Evolutionary conservation across 2,113 vertebrate genomes (phyloP).

Genomic region (Diadophis punctatus): DNA sequence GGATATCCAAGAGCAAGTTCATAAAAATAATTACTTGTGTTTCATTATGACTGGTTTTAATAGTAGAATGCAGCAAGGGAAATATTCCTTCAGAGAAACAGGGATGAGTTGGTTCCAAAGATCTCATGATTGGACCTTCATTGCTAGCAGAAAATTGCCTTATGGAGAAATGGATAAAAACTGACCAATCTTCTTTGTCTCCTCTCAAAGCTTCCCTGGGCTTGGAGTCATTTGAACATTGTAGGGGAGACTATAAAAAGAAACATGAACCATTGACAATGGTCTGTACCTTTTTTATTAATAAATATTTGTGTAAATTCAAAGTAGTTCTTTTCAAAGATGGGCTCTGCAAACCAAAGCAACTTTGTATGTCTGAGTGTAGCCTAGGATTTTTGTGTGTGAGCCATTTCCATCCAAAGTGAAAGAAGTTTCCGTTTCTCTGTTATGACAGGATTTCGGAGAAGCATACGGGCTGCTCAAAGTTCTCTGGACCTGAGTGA

Average conservation of each 20-base stretch:
- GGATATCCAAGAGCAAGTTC: neutral
- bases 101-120: neutral
- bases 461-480: slow-evolving; percentile 59
- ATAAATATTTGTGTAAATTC: neutral
- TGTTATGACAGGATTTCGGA: slow-evolving; percentile 65
- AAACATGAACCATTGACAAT: neutral
- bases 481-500: slow-evolving; percentile 65
- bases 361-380: neutral
- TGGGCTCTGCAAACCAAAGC: neutral
- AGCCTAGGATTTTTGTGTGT: neutral
- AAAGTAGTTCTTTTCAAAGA: neutral
- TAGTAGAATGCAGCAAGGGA: neutral
- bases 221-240: neutral
- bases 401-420: neutral
- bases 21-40: neutral
- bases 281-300: neutral
- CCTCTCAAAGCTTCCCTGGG: neutral
- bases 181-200: neutral
- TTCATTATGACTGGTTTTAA: neutral
- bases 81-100: neutral
- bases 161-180: neutral
- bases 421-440: neutral
- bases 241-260: neutral
- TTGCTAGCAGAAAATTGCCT: neutral
- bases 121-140: neutral